phyloP scores from a whole-genome alignment of 2,888 invertebrate genomes.

The Ophion ellenae region DNA sequence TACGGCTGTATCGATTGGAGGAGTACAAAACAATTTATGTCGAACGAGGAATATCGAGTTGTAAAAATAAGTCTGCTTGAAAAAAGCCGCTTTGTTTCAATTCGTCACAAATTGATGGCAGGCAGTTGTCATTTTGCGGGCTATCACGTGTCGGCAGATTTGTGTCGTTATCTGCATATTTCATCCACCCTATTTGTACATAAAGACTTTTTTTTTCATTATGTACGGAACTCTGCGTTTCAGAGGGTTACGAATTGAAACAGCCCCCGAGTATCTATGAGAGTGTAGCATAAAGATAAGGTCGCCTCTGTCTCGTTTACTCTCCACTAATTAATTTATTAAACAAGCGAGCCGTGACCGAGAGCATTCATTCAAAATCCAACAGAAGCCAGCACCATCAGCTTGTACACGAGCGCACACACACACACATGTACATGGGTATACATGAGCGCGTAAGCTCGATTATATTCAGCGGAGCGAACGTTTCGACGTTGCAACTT shows the following conservation, averaged over 20 bases:
- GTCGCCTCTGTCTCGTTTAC: conserved; percentile 24
- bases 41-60: not conserved
- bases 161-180: too few species aligned
- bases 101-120: not conserved
- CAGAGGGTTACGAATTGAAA: not conserved
- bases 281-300: conserved; percentile 17
- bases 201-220: not conserved
- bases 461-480: conserved; percentile 40
- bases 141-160: not conserved
- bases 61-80: not conserved
- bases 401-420: not conserved
- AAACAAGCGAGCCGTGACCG: conserved; percentile 30
- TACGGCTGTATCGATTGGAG: too few species aligned
- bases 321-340: conserved; percentile 54
- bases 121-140: not conserved
- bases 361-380: conserved; percentile 55
- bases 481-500: conserved; percentile 46
- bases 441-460: conserved; percentile 19
- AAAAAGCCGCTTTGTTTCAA: not conserved
- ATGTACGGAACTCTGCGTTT: not conserved
- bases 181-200: too few species aligned
- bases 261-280: conserved; percentile 1
- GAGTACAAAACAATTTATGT: too few species aligned
- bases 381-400: not conserved
- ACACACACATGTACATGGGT: not conserved